These are phyloP conservation scores for Vulpes ferrilata DNA, from an alignment of 2,113 vertebrate species.

Conservation along the genomic window DNA sequence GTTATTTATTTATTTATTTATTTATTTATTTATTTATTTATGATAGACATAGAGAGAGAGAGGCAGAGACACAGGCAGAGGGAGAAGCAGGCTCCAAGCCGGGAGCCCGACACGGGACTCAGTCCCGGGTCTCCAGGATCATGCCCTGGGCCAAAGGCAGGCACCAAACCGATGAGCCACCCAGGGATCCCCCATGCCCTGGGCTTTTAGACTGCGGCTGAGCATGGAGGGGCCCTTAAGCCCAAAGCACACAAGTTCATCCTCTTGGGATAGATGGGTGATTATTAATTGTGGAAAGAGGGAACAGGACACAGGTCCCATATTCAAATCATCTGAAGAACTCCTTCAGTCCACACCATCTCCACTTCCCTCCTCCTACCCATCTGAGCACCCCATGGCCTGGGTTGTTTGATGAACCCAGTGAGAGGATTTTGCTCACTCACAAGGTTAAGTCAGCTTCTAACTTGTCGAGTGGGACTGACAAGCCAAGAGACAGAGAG, in stretches of 20 bases:
- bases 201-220: neutral
- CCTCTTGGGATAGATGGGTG: neutral
- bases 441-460: neutral
- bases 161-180: too few species aligned
- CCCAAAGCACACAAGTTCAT: neutral
- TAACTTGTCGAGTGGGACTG: neutral
- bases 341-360: neutral
- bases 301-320: neutral
- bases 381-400: too few species aligned
- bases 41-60: too few species aligned
- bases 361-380: neutral
- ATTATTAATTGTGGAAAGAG: neutral
- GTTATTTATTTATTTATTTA: too few species aligned
- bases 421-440: neutral
- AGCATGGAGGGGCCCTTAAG: neutral
- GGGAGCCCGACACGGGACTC: too few species aligned
- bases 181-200: neutral
- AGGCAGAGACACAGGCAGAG: too few species aligned
- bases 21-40: too few species aligned
- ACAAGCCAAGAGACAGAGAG: neutral
- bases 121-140: too few species aligned
- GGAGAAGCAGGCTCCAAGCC: too few species aligned
- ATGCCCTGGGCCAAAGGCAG: too few species aligned
- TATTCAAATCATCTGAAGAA: neutral
- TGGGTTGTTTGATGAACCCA: neutral